A percentile compares a stretch with the other conserved stretches of the same genome.
These are phyloP conservation scores for Noturus placidus DNA, from an alignment of 2,113 vertebrate genomes.

Conservation along the genomic window DNA sequence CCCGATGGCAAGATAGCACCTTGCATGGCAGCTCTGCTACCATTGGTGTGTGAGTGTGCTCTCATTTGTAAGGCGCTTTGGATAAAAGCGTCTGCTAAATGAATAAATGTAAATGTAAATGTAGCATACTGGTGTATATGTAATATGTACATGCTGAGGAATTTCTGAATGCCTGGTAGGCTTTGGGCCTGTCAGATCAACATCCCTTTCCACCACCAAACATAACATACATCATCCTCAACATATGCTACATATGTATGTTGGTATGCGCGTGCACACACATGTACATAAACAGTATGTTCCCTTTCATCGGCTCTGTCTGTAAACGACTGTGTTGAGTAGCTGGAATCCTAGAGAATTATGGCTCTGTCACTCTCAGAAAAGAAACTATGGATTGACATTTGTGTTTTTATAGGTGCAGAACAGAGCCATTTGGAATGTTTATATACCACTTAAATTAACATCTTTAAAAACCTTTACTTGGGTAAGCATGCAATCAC, in stretches of 20 bases:
- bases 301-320: conserved; percentile 3
- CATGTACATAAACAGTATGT: conserved; percentile 4
- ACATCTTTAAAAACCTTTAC: neutral
- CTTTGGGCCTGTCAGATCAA: conserved; percentile 22
- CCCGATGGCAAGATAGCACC: too few relatives aligned
- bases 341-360: conserved; percentile 49
- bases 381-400: conserved; percentile 5
- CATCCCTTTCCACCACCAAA: conserved; percentile 8
- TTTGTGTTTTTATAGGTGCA: conserved; percentile 33
- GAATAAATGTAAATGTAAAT: too few relatives aligned
- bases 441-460: conserved; percentile 13
- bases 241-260: conserved; percentile 20
- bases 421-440: conserved; percentile 24
- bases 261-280: conserved; percentile 19
- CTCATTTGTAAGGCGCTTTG: too few relatives aligned
- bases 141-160: neutral
- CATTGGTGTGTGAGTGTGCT: too few relatives aligned
- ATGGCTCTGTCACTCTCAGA: conserved; percentile 26
- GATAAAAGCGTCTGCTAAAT: too few relatives aligned
- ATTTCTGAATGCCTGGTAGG: conserved; percentile 24
- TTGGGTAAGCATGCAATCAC: neutral
- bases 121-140: neutral
- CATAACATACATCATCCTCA: conserved; percentile 26
- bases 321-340: conserved; percentile 42
- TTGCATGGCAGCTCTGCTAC: too few relatives aligned